Evolutionary conservation across 2,888 invertebrate genomes (phyloP).

Genomic region (Drosophila affinis): DNA sequence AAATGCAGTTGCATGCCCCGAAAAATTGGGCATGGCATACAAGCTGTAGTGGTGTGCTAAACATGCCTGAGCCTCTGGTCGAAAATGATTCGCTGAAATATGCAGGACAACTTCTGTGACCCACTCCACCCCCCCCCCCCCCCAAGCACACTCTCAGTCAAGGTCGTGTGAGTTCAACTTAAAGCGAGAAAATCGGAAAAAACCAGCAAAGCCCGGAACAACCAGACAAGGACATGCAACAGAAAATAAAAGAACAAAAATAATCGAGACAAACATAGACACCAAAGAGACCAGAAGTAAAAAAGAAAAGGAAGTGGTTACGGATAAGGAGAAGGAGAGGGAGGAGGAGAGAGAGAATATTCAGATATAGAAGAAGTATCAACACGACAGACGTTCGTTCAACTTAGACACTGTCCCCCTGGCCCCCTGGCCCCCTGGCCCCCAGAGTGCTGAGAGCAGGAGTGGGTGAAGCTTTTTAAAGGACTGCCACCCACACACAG

Average conservation of each 20-base stretch:
- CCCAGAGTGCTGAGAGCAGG: slow-evolving; percentile 13
- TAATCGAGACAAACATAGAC: slow-evolving; percentile 9
- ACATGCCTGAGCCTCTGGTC: slow-evolving; percentile 24
- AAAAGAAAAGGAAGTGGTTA: slow-evolving; percentile 20
- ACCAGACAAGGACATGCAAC: slow-evolving; percentile 20
- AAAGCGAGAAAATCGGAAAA: slow-evolving; percentile 30
- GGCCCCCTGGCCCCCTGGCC: slow-evolving; percentile 19
- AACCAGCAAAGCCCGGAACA: slow-evolving; percentile 13
- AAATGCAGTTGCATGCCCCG: slow-evolving; percentile 17
- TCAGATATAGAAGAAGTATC: slow-evolving; percentile 23
- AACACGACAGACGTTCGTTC: slow-evolving; percentile 57
- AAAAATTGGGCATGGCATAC: slow-evolving; percentile 1
- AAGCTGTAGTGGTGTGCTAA: slow-evolving; percentile 20
- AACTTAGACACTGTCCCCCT: slow-evolving; percentile 62
- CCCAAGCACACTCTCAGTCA: slow-evolving; percentile 35
- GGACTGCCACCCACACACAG: slow-evolving; percentile 62
- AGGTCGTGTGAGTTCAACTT: slow-evolving; percentile 34
- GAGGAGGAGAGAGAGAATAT: slow-evolving; percentile 10
- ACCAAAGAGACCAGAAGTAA: slow-evolving; percentile 17
- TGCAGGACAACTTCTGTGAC: slow-evolving; percentile 32
- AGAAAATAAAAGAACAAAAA: slow-evolving; percentile 1
- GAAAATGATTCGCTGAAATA: slow-evolving; percentile 36
- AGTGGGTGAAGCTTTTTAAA: slow-evolving; percentile 59
- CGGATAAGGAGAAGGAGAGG: slow-evolving; percentile 16
- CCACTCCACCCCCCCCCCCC: background rate